phyloP scores from a whole-genome alignment of 2,888 invertebrate species.

The Cosmopolites sordidus region DNA sequence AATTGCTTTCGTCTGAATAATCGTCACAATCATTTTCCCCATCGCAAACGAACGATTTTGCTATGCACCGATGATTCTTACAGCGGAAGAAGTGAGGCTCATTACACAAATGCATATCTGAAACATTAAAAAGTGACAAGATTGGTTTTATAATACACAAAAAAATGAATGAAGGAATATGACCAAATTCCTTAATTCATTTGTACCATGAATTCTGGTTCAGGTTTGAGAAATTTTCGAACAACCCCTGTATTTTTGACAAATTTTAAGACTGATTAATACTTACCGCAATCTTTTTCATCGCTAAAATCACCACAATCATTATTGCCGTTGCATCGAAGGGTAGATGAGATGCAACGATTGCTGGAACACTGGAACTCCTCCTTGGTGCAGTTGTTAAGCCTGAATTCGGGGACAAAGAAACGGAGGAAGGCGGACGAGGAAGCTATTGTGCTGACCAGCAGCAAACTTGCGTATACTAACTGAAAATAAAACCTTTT shows the following conservation, averaged over 20 bases:
- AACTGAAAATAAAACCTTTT: constrained; percentile 11
- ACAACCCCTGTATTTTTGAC: no score
- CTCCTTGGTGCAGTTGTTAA: constrained; percentile 29
- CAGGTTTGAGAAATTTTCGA: no score
- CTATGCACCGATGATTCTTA: constrained; percentile 42
- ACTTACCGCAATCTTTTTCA: constrained; percentile 39
- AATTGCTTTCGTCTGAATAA: constrained; percentile 46
- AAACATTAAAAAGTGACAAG: constrained; percentile 14
- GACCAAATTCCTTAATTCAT: no score
- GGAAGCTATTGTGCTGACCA: constrained; percentile 27
- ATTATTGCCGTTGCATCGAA: constrained; percentile 33
- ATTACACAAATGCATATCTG: constrained; percentile 39
- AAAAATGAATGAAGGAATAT: no score
- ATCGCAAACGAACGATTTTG: constrained; percentile 44
- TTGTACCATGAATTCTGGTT: no score
- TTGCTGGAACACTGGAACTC: constrained; percentile 35
- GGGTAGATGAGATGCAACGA: constrained; percentile 32
- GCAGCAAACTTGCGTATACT: constrained; percentile 24
- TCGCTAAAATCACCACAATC: constrained; percentile 39
- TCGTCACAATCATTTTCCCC: constrained; percentile 47
- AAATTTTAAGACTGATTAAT: not conserved
- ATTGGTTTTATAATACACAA: no score
- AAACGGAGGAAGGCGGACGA: constrained; percentile 29
- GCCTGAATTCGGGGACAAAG: not conserved
- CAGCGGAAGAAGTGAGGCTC: constrained; percentile 43